phyloP scores from a whole-genome alignment of 2,113 vertebrate genomes.

The Rissa tridactyla region DNA sequence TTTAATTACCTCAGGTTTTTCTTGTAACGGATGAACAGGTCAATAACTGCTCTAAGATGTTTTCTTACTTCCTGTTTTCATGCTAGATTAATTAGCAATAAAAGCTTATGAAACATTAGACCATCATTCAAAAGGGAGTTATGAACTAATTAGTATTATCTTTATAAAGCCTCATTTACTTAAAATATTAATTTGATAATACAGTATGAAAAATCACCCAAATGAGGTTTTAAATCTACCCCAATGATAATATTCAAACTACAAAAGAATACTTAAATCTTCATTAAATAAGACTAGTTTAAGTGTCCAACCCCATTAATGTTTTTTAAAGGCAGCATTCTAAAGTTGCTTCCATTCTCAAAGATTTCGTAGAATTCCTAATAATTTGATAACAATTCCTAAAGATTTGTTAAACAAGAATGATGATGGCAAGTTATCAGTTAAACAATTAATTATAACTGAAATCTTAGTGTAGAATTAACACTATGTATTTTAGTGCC shows the following conservation, averaged over 20 bases:
- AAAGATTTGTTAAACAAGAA: neutral
- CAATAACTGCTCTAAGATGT: neutral
- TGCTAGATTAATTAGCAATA: neutral
- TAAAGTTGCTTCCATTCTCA: neutral
- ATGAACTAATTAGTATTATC: neutral
- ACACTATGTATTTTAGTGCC: neutral
- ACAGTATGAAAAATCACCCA: neutral
- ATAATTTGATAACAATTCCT: neutral
- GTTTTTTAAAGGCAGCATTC: neutral
- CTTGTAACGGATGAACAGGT: neutral
- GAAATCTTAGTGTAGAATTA: neutral
- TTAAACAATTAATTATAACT: neutral
- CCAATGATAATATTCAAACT: neutral
- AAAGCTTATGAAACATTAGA: neutral
- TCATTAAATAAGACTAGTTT: neutral
- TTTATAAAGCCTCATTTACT: neutral
- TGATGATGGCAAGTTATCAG: neutral
- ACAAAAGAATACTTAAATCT: neutral
- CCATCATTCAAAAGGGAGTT: neutral
- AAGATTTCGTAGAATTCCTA: neutral
- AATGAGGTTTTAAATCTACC: neutral
- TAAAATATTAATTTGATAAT: neutral
- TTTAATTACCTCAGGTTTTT: neutral
- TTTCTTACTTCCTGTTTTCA: neutral
- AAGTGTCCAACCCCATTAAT: neutral